Conservation (phyloP, 2,113 vertebrate genomes). For the Gavialis gangeticus region DNA sequence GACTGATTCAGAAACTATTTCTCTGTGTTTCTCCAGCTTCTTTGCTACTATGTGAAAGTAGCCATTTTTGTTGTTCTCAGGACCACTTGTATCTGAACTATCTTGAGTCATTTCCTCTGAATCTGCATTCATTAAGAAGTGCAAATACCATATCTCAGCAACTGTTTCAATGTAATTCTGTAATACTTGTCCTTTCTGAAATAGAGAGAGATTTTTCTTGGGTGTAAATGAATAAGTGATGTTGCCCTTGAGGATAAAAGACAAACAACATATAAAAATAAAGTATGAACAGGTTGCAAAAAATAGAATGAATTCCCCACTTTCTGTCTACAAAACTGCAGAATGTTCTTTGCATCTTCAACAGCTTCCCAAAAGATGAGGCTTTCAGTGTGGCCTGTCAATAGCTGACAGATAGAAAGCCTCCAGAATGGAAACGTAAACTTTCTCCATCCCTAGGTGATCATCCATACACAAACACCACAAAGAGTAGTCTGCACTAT, state of each 20-base stretch:
- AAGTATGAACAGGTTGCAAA: not conserved
- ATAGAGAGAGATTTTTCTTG: not conserved
- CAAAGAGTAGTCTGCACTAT: not conserved
- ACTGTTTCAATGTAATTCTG: not conserved
- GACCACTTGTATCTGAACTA: not conserved
- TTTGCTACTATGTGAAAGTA: not conserved
- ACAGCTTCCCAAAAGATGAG: conserved; percentile 34
- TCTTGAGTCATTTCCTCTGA: not conserved
- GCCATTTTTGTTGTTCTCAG: not conserved
- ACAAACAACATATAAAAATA: not conserved
- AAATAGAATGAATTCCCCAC: not conserved
- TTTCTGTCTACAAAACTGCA: accelerated
- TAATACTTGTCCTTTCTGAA: not conserved
- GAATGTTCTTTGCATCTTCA: conserved; percentile 25
- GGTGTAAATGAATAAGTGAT: not conserved
- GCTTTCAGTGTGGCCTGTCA: not conserved
- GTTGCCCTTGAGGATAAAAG: not conserved
- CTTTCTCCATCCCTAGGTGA: not conserved
- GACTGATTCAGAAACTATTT: not conserved
- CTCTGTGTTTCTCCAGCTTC: not conserved
- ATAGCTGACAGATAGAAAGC: not conserved
- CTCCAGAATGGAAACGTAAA: not conserved
- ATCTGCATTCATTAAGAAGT: not conserved
- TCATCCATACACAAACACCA: not conserved
- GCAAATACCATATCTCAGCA: not conserved